phyloP scores from a whole-genome alignment of 2,888 invertebrate species.

The Linnaemya vulpina region DNA sequence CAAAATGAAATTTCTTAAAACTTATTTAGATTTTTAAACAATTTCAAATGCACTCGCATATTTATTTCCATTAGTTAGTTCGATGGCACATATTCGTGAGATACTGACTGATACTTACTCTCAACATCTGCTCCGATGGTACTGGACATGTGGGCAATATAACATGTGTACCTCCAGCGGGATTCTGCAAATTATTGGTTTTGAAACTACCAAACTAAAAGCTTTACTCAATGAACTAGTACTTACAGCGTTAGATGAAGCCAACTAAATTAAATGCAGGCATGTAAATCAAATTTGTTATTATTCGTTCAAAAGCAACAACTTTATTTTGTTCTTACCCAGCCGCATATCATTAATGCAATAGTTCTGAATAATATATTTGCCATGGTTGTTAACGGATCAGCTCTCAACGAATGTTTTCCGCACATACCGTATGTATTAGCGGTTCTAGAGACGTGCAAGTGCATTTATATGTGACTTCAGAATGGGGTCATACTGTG shows the following conservation, averaged over 20 bases:
- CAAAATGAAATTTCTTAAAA: not conserved
- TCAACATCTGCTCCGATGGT: conserved; percentile 58
- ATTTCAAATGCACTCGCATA: not conserved
- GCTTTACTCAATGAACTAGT: not conserved
- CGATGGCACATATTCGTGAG: not conserved
- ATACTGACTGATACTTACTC: conserved; percentile 44
- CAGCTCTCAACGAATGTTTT: conserved; percentile 21
- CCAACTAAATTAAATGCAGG: too few species aligned
- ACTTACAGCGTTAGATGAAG: conserved; percentile 49
- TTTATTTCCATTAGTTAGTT: not conserved
- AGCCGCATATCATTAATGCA: conserved; percentile 27
- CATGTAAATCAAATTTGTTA: conserved; percentile 14
- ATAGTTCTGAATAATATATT: conserved; percentile 41
- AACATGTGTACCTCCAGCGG: not conserved
- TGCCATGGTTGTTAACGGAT: conserved; percentile 40
- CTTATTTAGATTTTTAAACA: not conserved
- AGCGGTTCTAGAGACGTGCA: conserved; percentile 17
- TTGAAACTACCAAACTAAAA: not conserved
- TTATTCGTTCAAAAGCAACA: conserved; percentile 2
- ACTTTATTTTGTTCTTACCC: conserved; percentile 52
- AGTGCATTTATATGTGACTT: conserved; percentile 37
- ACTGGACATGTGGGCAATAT: conserved; percentile 50
- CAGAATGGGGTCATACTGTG: conserved; percentile 23
- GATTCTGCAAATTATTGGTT: conserved; percentile 1
- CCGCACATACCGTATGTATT: not conserved